Evolutionary conservation across 2,113 vertebrate genomes (phyloP).

Genomic region (Coregonus clupeaformis): DNA sequence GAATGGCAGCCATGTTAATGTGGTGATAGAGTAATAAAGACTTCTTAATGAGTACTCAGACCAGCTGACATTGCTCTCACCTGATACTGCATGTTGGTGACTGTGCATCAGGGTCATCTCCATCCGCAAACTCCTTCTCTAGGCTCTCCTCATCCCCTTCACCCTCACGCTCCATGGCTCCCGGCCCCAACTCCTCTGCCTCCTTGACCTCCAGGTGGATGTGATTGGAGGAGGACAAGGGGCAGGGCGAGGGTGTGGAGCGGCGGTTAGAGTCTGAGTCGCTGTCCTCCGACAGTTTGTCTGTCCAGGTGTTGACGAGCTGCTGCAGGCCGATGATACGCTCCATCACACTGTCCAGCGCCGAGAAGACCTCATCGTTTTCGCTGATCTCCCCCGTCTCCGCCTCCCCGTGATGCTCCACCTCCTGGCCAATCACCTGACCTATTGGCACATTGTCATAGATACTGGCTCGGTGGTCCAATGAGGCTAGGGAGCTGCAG

Average conservation of each 20-base stretch:
- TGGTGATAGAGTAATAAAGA: too few species aligned
- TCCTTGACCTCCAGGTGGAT: constrained; percentile 70
- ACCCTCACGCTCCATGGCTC: constrained; percentile 23
- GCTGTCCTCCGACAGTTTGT: constrained; percentile 75
- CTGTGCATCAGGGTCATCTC: constrained; percentile 37
- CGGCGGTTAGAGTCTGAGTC: constrained; percentile 66
- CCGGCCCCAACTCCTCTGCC: constrained; percentile 19
- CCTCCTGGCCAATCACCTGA: not conserved
- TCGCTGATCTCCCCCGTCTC: constrained; percentile 27
- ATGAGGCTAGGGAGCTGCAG: constrained; percentile 24
- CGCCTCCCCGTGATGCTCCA: constrained; percentile 1
- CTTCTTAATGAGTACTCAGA: not conserved
- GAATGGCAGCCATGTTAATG: too few species aligned
- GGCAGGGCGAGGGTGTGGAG: constrained; percentile 58
- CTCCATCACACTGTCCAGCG: constrained; percentile 81
- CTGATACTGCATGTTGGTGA: constrained; percentile 56
- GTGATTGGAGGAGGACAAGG: constrained; percentile 68
- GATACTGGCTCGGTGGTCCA: constrained; percentile 75
- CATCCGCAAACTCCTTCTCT: constrained; percentile 37
- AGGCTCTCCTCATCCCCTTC: constrained; percentile 37
- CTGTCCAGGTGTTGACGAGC: constrained; percentile 79
- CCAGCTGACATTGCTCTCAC: constrained; percentile 61
- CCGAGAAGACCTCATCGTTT: constrained; percentile 78
- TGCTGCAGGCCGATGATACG: constrained; percentile 79
- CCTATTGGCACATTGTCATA: constrained; percentile 83